Evolutionary conservation across 1,140 invertebrate species (phyloP).

Genomic region (Apis laboriosa): DNA sequence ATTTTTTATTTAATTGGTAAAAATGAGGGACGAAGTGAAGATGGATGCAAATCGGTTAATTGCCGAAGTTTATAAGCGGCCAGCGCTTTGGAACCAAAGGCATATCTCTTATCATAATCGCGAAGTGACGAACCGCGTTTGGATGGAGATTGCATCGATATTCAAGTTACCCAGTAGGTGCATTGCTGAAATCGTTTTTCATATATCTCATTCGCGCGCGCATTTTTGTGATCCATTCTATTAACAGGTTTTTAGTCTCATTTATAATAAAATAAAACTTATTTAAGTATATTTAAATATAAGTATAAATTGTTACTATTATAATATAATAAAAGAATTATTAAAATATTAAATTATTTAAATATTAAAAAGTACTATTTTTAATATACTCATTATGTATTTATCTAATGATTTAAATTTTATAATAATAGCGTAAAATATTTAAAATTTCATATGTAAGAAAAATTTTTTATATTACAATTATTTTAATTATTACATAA

Average conservation of each 20-base stretch:
- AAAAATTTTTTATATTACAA: background rate
- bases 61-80: constrained; percentile 77
- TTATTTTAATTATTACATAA: background rate
- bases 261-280: background rate
- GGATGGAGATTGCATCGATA: constrained; percentile 78
- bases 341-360: background rate
- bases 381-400: background rate
- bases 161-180: constrained; percentile 78
- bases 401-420: background rate
- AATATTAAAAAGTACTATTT: background rate
- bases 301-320: background rate
- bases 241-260: background rate
- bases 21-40: constrained; percentile 75
- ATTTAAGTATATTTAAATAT: background rate
- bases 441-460: background rate
- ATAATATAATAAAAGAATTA: background rate
- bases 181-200: constrained; percentile 40
- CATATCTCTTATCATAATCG: constrained; percentile 79
- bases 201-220: constrained; percentile 31
- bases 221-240: constrained; percentile 3
- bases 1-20: constrained; percentile 26
- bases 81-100: constrained; percentile 78
- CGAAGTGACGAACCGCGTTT: constrained; percentile 76
- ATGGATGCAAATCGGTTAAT: constrained; percentile 79
- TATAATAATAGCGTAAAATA: background rate